These are phyloP conservation scores for Glyphotaelius pellucidus DNA, from an alignment of 2,888 invertebrate species.

Conservation along the genomic window DNA sequence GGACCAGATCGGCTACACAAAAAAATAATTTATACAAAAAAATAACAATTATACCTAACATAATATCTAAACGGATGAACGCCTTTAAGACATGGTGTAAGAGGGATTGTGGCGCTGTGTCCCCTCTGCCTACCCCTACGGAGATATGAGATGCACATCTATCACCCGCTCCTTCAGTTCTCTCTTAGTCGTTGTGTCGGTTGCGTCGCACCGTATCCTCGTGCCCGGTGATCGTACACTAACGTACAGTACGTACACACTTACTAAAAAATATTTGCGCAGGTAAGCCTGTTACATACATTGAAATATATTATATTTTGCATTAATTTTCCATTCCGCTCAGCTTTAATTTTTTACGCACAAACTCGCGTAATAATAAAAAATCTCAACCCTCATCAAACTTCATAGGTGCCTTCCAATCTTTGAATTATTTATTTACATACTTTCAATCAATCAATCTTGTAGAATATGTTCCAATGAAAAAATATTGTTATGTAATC, in stretches of 20 bases:
- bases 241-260: background rate
- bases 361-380: background rate
- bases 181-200: background rate
- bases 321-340: background rate
- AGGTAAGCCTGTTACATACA: background rate
- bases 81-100: background rate
- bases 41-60: too few species aligned
- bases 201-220: background rate
- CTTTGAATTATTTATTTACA: background rate
- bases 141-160: background rate
- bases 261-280: background rate
- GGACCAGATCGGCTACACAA: too few species aligned
- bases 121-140: constrained; percentile 2
- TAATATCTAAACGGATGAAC: background rate
- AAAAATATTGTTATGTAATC: too few species aligned
- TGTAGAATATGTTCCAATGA: background rate
- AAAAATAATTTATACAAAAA: too few species aligned
- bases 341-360: background rate
- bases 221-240: background rate
- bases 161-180: background rate
- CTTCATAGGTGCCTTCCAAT: background rate
- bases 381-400: background rate
- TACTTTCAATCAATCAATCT: background rate
- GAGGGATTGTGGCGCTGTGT: background rate
- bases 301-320: background rate